A percentile compares a stretch with the other conserved stretches of the same genome.
Evolutionary conservation across 2,888 invertebrate species (phyloP).

Genomic region (Acrobasis consociella): DNA sequence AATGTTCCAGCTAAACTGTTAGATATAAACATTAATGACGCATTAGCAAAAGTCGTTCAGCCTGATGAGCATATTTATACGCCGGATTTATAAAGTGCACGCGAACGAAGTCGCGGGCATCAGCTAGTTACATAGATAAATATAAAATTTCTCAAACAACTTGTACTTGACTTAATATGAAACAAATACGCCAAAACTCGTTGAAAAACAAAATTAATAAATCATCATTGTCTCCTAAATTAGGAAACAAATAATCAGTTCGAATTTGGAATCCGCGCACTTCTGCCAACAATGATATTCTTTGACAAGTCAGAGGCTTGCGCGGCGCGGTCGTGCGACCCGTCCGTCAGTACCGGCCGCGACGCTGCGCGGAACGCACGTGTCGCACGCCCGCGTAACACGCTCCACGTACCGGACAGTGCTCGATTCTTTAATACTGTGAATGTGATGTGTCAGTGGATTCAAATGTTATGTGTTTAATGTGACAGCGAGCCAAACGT

Average conservation of each 20-base stretch:
- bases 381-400: constrained; percentile 36
- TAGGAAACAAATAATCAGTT: constrained; percentile 17
- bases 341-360: constrained; percentile 57
- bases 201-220: constrained; percentile 10
- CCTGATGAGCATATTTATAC: too few species aligned
- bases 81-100: too few species aligned
- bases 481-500: constrained; percentile 49
- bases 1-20: too few species aligned
- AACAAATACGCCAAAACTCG: not conserved
- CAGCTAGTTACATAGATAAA: too few species aligned
- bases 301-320: constrained; percentile 67
- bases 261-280: constrained; percentile 32
- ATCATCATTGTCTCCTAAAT: not conserved
- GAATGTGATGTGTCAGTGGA: constrained; percentile 55
- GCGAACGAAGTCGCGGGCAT: too few species aligned
- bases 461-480: constrained; percentile 56
- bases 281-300: constrained; percentile 39
- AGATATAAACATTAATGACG: too few species aligned
- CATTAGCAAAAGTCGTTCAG: too few species aligned
- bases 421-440: constrained; percentile 56
- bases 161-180: not conserved
- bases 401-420: constrained; percentile 49
- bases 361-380: constrained; percentile 54
- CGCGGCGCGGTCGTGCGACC: constrained; percentile 51
- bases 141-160: too few species aligned